Conservation (phyloP, 1,140 invertebrate genomes). For the Drosophila tropicalis region DNA sequence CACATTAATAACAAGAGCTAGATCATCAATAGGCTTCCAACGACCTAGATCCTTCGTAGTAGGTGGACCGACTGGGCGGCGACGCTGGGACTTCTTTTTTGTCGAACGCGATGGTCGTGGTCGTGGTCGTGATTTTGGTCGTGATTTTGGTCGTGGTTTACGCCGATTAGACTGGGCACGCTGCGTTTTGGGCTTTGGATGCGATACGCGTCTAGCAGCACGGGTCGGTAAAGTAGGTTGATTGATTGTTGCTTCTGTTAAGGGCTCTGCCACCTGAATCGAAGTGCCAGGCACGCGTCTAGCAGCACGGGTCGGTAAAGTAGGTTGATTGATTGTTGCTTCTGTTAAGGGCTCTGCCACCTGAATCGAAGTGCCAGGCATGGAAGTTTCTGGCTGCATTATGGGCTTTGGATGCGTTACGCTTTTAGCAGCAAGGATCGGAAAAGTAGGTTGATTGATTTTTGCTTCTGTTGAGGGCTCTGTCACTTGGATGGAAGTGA, state of each 20-base stretch:
- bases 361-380: constrained; percentile 37
- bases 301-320: constrained; percentile 23
- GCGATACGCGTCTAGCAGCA: constrained; percentile 16
- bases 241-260: constrained; percentile 12
- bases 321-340: constrained; percentile 27
- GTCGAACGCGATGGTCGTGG: constrained; percentile 56
- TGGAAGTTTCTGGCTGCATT: too few relatives aligned
- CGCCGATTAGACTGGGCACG: constrained; percentile 40
- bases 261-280: too few relatives aligned
- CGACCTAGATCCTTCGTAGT: constrained; percentile 94
- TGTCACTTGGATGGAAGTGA: constrained; percentile 37
- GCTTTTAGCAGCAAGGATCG: constrained; percentile 16
- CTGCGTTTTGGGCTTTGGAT: constrained; percentile 48
- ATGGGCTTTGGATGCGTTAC: constrained; percentile 32
- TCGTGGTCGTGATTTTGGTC: too few relatives aligned
- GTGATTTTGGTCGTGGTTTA: not conserved
- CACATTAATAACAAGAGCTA: constrained; percentile 95
- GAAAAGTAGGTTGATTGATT: constrained; percentile 31
- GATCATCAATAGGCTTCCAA: constrained; percentile 99
- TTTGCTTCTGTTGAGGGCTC: constrained; percentile 31
- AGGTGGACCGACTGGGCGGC: constrained; percentile 86
- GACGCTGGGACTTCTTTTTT: constrained; percentile 83
- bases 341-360: constrained; percentile 37
- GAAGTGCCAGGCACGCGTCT: too few relatives aligned
- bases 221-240: constrained; percentile 36